Percentiles rank a stretch among this genome's conserved stretches.
phyloP scores from a whole-genome alignment of 2,113 vertebrate species.

The Tetrax tetrax region DNA sequence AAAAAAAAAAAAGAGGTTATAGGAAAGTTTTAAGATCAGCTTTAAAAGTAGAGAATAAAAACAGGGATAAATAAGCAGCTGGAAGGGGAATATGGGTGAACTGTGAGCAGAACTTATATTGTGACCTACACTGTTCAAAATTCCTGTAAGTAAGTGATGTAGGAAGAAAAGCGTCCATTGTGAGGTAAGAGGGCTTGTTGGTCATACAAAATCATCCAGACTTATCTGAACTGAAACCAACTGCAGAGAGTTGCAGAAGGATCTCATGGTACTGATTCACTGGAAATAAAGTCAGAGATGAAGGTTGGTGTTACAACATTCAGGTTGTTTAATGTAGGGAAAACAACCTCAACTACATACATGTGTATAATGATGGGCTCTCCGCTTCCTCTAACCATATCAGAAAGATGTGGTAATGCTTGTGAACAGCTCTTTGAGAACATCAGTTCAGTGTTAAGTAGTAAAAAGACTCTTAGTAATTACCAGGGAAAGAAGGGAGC shows the following conservation, averaged over 20 bases:
- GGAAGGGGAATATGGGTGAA: not conserved
- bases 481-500: not conserved
- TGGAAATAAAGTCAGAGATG: not conserved
- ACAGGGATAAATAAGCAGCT: not conserved
- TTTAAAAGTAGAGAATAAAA: not conserved
- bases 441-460: not conserved
- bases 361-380: not conserved
- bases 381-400: not conserved
- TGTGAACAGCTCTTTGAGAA: not conserved
- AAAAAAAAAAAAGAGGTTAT: not conserved
- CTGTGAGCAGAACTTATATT: not conserved
- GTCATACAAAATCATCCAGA: not conserved
- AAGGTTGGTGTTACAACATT: not conserved
- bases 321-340: not conserved
- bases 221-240: not conserved
- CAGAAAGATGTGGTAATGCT: not conserved
- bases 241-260: not conserved
- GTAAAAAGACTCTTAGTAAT: not conserved
- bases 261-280: not conserved
- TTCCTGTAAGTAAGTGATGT: not conserved
- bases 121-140: not conserved
- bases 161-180: not conserved
- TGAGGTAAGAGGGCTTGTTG: not conserved
- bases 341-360: not conserved
- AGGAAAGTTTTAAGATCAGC: not conserved